These are phyloP conservation scores for Lepeophtheirus salmonis DNA, from an alignment of 1,140 invertebrate genomes.

Conservation along the genomic window DNA sequence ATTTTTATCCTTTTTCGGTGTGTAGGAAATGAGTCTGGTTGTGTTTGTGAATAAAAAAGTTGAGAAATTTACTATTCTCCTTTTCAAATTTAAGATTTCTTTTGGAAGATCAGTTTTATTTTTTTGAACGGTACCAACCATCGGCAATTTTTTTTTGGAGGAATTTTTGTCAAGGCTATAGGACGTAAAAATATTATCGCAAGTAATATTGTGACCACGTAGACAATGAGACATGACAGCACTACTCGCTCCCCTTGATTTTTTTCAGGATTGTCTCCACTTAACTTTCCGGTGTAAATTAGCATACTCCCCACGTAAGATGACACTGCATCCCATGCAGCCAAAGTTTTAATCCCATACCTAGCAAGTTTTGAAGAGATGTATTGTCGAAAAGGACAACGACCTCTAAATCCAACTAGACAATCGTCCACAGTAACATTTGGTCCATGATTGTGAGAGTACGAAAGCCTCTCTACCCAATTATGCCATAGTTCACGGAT, in stretches of 20 bases:
- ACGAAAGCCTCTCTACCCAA: too few relatives aligned
- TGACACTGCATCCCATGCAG: too few relatives aligned
- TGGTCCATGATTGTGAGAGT: too few relatives aligned
- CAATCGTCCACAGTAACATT: background rate
- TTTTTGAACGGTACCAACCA: background rate
- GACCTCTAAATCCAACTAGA: background rate
- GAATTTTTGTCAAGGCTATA: background rate
- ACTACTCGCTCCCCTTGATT: background rate
- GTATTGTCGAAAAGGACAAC: background rate
- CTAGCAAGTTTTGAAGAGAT: background rate
- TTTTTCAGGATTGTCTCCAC: background rate
- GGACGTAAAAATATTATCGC: background rate
- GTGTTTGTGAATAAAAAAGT: background rate
- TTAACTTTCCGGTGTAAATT: background rate
- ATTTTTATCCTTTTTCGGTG: background rate
- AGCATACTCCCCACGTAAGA: background rate
- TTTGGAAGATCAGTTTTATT: background rate
- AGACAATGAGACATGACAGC: background rate
- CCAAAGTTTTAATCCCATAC: background rate
- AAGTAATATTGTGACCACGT: background rate
- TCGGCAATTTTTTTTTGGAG: background rate
- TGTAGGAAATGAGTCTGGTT: too few relatives aligned
- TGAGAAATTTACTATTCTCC: background rate
- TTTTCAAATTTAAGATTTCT: background rate
- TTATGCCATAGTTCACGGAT: too few relatives aligned